phyloP scores from a whole-genome alignment of 2,797 vertebrate genomes.

The Ciconia nigra region DNA sequence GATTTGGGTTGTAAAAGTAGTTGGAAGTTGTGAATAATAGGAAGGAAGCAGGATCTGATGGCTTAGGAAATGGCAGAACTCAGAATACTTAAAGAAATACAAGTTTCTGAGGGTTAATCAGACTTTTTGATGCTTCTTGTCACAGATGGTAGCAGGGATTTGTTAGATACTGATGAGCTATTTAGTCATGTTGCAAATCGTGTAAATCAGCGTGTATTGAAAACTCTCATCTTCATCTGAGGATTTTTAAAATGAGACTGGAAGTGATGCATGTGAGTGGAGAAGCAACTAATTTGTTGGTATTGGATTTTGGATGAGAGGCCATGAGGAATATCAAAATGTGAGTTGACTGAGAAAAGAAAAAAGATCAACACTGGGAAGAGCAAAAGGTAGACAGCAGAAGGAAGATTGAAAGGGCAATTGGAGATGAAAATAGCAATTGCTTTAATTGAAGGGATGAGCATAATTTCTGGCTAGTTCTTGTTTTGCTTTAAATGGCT shows the following conservation, averaged over 20 bases:
- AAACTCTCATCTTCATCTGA: constrained; percentile 2
- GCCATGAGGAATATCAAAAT: background rate
- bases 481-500: background rate
- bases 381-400: constrained; percentile 6
- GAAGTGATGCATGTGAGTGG: background rate
- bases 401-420: constrained; percentile 1
- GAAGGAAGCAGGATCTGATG: background rate
- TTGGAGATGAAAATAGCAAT: constrained; percentile 20
- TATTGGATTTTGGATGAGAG: background rate
- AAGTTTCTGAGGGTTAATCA: background rate
- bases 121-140: constrained; percentile 7
- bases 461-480: constrained; percentile 15
- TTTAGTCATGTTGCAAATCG: constrained; percentile 34
- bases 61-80: background rate
- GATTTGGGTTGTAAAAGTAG: background rate
- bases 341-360: background rate
- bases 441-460: background rate
- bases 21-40: background rate
- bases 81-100: background rate
- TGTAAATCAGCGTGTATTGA: constrained; percentile 41
- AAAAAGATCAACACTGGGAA: background rate
- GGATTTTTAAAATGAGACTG: constrained; percentile 8
- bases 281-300: background rate
- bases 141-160: background rate
- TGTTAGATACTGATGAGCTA: constrained; percentile 46